phyloP scores from a whole-genome alignment of 2,888 invertebrate genomes.

The Trichogramma dendrolimi region DNA sequence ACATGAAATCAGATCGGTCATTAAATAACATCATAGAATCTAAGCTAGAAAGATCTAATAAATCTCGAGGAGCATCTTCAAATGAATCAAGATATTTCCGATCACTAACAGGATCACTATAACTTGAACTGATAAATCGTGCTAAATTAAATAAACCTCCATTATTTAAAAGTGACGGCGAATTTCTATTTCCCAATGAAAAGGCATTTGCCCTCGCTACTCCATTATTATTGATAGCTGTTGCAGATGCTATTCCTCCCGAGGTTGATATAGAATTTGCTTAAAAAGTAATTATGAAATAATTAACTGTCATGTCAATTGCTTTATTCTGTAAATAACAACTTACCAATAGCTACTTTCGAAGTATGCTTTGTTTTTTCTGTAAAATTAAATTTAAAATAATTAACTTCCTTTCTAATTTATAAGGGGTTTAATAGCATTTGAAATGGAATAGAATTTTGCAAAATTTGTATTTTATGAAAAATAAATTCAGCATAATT shows the following conservation, averaged over 20 bases:
- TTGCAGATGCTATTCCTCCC: conserved; percentile 18
- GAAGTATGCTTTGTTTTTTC: too few relatives aligned
- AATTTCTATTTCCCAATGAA: conserved; percentile 7
- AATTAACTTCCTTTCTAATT: too few relatives aligned
- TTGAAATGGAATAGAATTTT: too few relatives aligned
- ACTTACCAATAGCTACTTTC: too few relatives aligned
- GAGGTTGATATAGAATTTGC: conserved; percentile 14
- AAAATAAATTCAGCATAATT: too few relatives aligned
- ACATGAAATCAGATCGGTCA: too few relatives aligned
- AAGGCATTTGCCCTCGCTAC: conserved; percentile 17
- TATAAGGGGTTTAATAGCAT: too few relatives aligned
- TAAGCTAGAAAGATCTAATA: background rate
- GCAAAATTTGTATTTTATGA: too few relatives aligned
- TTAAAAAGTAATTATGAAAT: background rate
- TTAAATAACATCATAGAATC: too few relatives aligned
- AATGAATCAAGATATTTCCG: conserved; percentile 1
- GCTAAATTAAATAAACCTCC: conserved; percentile 1
- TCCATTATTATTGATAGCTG: conserved; percentile 20
- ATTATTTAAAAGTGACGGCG: background rate
- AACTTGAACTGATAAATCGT: conserved; percentile 1
- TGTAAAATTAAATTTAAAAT: too few relatives aligned
- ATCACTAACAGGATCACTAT: conserved; percentile 3
- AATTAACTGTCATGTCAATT: too few relatives aligned
- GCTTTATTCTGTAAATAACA: too few relatives aligned
- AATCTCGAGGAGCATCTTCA: conserved; percentile 14